Evolutionary conservation across 2,888 invertebrate species (phyloP).

Genomic region (Ophion slaviceki): DNA sequence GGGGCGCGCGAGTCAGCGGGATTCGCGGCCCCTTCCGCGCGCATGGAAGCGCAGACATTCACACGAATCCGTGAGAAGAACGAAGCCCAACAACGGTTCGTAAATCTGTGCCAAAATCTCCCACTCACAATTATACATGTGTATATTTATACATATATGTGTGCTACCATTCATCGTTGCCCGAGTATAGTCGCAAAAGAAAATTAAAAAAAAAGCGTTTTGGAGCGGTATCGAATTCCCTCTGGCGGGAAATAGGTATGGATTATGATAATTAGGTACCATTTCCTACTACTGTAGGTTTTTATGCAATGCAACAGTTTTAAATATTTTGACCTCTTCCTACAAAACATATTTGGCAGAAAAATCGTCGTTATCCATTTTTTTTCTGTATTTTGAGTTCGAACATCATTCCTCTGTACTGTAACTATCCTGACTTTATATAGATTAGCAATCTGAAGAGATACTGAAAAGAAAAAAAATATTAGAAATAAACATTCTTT

Average conservation of each 20-base stretch:
- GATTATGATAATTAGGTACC: background rate
- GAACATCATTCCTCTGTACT: too few relatives aligned
- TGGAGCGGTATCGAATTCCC: constrained; percentile 37
- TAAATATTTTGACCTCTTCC: too few relatives aligned
- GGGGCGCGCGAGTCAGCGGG: constrained; percentile 39
- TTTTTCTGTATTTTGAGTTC: too few relatives aligned
- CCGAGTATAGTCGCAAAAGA: constrained; percentile 2
- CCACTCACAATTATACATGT: constrained; percentile 20
- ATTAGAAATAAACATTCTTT: too few relatives aligned
- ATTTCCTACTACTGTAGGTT: background rate
- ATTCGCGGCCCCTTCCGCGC: constrained; percentile 43
- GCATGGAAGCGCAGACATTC: constrained; percentile 52
- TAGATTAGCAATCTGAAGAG: too few relatives aligned
- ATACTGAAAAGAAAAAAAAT: too few relatives aligned
- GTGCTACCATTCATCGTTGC: constrained; percentile 57
- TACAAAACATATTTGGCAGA: too few relatives aligned
- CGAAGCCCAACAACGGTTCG: constrained; percentile 44
- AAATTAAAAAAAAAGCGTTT: constrained; percentile 52
- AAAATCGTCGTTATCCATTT: too few relatives aligned
- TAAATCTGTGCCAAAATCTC: constrained; percentile 65
- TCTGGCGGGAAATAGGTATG: background rate
- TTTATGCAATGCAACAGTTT: too few relatives aligned
- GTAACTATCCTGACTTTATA: too few relatives aligned
- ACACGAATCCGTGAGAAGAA: constrained; percentile 48
- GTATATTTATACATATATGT: constrained; percentile 1